Evolutionary conservation across 35 echinoderm and acorn worm species (phyloP).

Genomic region (Holothuria glaberrima): DNA sequence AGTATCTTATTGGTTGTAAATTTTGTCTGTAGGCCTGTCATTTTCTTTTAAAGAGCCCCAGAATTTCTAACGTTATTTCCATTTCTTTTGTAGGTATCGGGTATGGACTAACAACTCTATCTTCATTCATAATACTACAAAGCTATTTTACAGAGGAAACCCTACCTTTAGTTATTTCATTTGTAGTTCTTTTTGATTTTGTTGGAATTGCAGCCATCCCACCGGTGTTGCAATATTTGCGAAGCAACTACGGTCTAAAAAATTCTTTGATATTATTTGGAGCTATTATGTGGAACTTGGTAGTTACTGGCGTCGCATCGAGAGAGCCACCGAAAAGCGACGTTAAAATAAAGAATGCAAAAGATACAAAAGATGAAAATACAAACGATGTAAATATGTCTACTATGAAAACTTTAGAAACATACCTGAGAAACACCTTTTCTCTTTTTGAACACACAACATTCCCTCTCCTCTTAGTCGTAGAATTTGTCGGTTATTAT

Average conservation of each 20-base stretch:
- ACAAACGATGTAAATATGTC: neutral
- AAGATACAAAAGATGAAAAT: neutral
- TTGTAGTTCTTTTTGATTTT: neutral
- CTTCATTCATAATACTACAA: neutral
- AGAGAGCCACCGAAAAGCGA: neutral
- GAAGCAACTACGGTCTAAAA: neutral
- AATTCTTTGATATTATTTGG: neutral
- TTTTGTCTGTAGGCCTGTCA: too few species aligned
- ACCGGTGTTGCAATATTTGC: neutral
- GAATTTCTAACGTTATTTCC: neutral
- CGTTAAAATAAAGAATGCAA: neutral
- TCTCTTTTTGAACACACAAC: neutral
- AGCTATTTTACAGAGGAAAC: neutral
- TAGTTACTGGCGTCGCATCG: neutral
- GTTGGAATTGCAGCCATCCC: slow-evolving; percentile 3
- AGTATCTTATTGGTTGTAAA: too few species aligned
- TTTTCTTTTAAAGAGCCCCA: too few species aligned
- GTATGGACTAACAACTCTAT: neutral
- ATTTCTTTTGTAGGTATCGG: neutral
- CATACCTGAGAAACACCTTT: neutral
- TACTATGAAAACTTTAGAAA: neutral
- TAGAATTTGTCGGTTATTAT: neutral
- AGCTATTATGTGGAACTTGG: neutral
- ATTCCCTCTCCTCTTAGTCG: neutral
- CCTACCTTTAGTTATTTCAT: neutral